Percentiles rank a stretch among this genome's conserved stretches.
Conservation (phyloP, 2,113 vertebrate genomes). For the Barnardius zonarius region DNA sequence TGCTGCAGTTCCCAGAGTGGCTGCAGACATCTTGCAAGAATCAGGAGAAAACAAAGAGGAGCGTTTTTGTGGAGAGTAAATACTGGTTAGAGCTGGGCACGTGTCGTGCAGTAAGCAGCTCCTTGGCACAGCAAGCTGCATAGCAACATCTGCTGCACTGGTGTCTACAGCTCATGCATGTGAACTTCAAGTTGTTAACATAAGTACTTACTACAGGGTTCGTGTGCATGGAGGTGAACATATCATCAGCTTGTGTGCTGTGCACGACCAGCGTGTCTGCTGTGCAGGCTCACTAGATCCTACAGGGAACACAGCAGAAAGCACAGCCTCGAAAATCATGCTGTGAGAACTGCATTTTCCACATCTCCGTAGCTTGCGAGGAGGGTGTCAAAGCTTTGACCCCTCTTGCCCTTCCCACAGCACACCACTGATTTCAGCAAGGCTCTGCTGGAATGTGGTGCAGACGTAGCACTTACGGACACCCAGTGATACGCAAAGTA, state of each 20-base stretch:
- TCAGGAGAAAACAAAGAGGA: not conserved
- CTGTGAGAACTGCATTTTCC: not conserved
- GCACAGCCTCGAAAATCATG: not conserved
- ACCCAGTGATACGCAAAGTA: rapidly evolving
- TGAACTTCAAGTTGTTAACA: rapidly evolving
- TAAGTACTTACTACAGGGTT: rapidly evolving
- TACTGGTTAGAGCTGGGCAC: not conserved
- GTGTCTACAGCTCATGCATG: rapidly evolving
- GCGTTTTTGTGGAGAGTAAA: not conserved
- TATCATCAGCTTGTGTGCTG: rapidly evolving
- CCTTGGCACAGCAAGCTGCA: not conserved
- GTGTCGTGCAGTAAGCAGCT: rapidly evolving
- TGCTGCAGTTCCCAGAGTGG: not conserved
- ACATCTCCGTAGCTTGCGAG: rapidly evolving
- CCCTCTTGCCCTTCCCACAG: not conserved
- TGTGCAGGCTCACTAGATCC: no score
- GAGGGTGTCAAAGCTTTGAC: rapidly evolving
- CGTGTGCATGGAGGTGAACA: rapidly evolving
- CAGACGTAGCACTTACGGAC: rapidly evolving
- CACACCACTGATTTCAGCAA: not conserved
- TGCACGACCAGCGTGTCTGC: not conserved
- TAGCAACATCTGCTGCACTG: not conserved
- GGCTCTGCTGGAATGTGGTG: not conserved
- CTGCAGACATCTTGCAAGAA: not conserved
- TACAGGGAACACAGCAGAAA: not conserved